Conservation (phyloP, 2,113 vertebrate genomes). For the Pachyramphus minor region DNA sequence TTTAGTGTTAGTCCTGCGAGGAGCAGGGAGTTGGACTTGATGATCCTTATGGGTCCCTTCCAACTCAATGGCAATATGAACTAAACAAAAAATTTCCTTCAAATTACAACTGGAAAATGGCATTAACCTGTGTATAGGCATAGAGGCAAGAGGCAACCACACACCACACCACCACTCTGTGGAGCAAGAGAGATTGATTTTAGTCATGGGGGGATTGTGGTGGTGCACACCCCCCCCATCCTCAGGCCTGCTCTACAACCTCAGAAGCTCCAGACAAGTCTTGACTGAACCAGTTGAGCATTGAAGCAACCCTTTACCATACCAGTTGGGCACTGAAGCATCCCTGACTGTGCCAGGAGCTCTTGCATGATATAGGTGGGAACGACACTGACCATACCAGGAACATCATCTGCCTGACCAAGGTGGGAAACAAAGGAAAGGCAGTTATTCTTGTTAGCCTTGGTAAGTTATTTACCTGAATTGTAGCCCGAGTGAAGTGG, state of each 20-base stretch:
- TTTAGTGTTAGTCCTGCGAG: neutral
- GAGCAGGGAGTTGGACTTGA: neutral
- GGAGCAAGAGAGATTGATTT: neutral
- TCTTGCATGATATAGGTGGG: neutral
- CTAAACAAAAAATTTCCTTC: neutral
- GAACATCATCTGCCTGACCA: neutral
- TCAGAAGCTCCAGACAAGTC: neutral
- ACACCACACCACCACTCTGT: neutral
- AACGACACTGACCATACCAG: neutral
- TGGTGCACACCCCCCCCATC: neutral
- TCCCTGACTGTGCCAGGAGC: neutral
- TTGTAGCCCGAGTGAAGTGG: neutral
- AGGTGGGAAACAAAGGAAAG: neutral
- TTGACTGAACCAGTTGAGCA: neutral
- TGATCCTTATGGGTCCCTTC: neutral
- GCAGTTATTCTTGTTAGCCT: neutral
- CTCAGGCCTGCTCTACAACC: neutral
- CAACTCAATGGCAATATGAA: neutral
- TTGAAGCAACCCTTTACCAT: neutral
- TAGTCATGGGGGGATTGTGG: neutral
- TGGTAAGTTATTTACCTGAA: neutral
- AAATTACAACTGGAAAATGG: neutral
- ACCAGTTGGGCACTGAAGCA: neutral
- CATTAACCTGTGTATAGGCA: neutral
- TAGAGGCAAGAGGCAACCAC: neutral